Evolutionary conservation across 2,113 vertebrate genomes (phyloP), one percentile per base, ranked within the genome.

Genomic region (Parus major): DNA sequence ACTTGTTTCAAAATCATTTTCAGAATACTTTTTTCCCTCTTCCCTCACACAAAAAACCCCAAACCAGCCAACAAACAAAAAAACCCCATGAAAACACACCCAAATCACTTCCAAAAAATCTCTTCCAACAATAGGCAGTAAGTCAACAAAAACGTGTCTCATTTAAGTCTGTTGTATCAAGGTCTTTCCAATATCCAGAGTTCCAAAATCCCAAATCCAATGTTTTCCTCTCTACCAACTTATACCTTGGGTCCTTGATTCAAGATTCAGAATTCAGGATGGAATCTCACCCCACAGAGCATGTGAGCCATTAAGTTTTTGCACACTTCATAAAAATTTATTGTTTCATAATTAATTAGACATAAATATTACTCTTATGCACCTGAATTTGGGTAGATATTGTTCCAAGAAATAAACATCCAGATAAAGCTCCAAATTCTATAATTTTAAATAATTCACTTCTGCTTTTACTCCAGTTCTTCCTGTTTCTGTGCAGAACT

Each of bases 11-110:
- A 17, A 61, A 25, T 75, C 11, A 13, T 39, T 39, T 39, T 39
- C 39, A 39, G 39, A 39, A 39, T 17, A 33, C 5, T 36, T 44
- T 10, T 82, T 61, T 64, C 36, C 31, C 31, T 53, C n/a, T 39
- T n/a, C 2, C 12, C 11, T 5, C 5, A 9, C 9, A 13, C 4
- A 16, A 10, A 44, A 18, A 13, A 41, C 22, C 2, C 5, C 6
- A 55, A 79, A 65, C 2, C 16, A 33, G 24, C 5, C 63, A 79
- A 15, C 8, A 49, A 64, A 3, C 5, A 20, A 35, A 73, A 35
- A 56, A 33, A 3, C 1, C 28, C 17, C 21, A 59, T 7, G 29
- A 44, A 60, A 60, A 71, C 27, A 44, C 17, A 47, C 1, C 18
- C 2, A 84, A 64, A 44, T 7, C 19, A 42, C 20, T 41, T 49